Percentiles rank a stretch among this genome's conserved stretches.
These are phyloP conservation scores for Leucopternis melanops DNA, from an alignment of 2,113 vertebrate genomes.

Conservation along the genomic window DNA sequence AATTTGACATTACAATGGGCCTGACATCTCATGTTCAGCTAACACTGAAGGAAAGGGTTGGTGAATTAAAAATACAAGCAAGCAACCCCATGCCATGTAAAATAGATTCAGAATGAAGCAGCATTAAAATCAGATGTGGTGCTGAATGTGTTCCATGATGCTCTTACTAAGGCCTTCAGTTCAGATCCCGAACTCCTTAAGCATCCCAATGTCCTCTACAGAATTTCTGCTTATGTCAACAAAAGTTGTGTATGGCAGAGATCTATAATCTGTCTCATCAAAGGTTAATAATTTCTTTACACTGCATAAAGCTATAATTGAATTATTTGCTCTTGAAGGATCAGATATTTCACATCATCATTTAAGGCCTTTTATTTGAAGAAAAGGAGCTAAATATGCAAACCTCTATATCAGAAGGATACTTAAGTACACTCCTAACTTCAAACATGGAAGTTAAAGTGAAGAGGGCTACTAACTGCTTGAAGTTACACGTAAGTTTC, in stretches of 20 bases:
- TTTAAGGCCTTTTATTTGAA: background rate
- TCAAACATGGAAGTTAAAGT: background rate
- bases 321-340: background rate
- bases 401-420: background rate
- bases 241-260: background rate
- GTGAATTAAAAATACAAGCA: background rate
- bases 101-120: background rate
- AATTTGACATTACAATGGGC: background rate
- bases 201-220: background rate
- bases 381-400: background rate
- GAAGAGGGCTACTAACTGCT: background rate
- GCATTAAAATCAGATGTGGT: background rate
- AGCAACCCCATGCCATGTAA: background rate
- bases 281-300: background rate
- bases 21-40: background rate
- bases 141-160: background rate
- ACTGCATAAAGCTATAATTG: background rate
- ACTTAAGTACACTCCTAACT: background rate
- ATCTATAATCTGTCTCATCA: background rate
- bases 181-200: background rate
- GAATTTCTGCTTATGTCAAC: background rate
- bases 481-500: background rate
- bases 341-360: background rate
- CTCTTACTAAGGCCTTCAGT: background rate
- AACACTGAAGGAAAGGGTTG: background rate